phyloP scores from a whole-genome alignment of 2,888 invertebrate genomes.

The Morpho helenor region DNA sequence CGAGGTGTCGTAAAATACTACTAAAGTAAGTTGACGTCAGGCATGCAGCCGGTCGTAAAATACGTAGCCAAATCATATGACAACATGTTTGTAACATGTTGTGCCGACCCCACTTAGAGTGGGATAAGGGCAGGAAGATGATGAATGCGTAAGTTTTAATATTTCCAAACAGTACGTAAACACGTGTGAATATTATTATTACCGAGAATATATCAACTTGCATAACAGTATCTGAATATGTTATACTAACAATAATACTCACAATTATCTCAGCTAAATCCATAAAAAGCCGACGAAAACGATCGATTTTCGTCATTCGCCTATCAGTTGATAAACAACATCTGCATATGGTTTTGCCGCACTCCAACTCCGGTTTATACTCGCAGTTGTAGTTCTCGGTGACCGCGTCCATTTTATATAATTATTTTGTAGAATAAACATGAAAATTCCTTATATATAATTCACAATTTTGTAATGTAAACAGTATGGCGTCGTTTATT shows the following conservation, averaged over 20 bases:
- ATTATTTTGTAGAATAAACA: conserved; percentile 2
- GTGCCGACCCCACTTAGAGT: too few species aligned
- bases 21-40: too few species aligned
- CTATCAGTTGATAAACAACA: conserved; percentile 56
- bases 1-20: too few species aligned
- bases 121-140: too few species aligned
- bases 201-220: not conserved
- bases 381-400: conserved; percentile 10
- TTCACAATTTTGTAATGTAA: conserved; percentile 9
- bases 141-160: too few species aligned
- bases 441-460: conserved; percentile 10
- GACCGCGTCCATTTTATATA: conserved; percentile 16
- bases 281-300: conserved; percentile 37
- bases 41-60: too few species aligned
- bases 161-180: too few species aligned
- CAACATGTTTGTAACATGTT: too few species aligned
- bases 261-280: conserved; percentile 56
- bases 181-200: too few species aligned
- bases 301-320: conserved; percentile 36
- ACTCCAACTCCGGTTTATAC: conserved; percentile 23
- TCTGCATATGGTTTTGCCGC: conserved; percentile 43
- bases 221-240: not conserved
- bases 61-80: too few species aligned
- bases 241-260: conserved; percentile 31
- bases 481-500: conserved; percentile 22